A percentile compares a stretch with the other conserved stretches of the same genome.
Evolutionary conservation across 2,113 vertebrate genomes (phyloP).

Genomic region (Mesembrinibis cayennensis): DNA sequence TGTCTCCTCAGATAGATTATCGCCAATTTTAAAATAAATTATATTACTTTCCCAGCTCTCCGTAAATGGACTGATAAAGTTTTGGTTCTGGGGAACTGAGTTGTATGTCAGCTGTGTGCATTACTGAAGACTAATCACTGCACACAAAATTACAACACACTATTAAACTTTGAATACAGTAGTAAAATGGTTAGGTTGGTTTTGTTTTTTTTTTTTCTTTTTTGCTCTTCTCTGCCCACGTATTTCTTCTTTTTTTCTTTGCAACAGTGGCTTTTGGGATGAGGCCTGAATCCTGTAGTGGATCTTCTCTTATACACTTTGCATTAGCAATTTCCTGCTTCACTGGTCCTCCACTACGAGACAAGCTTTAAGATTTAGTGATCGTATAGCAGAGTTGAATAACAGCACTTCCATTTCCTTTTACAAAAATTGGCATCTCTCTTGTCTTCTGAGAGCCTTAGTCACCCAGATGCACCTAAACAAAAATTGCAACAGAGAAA

Average conservation of each 20-base stretch:
- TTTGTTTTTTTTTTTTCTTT: neutral
- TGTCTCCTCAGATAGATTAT: neutral
- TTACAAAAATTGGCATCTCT: conserved; percentile 61
- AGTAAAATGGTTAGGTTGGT: neutral
- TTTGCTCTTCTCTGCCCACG: neutral
- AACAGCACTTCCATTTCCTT: conserved; percentile 66
- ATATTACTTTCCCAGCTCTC: neutral
- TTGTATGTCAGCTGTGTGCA: neutral
- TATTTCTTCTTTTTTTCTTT: conserved; percentile 12
- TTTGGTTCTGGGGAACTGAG: neutral
- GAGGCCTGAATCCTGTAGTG: conserved; percentile 28
- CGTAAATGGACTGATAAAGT: neutral
- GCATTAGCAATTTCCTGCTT: conserved; percentile 77
- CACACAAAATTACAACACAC: neutral
- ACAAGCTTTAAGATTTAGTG: conserved; percentile 65
- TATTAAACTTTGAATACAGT: neutral
- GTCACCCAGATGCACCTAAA: conserved; percentile 3
- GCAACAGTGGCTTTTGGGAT: conserved; percentile 14
- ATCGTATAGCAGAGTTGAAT: conserved; percentile 54
- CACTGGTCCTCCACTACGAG: conserved; percentile 69
- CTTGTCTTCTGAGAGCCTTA: neutral
- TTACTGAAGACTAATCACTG: neutral
- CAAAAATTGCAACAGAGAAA: neutral
- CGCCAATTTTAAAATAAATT: neutral
- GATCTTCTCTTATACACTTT: conserved; percentile 58